phyloP scores from a whole-genome alignment of 2,113 vertebrate genomes.

The Furnarius figulus region DNA sequence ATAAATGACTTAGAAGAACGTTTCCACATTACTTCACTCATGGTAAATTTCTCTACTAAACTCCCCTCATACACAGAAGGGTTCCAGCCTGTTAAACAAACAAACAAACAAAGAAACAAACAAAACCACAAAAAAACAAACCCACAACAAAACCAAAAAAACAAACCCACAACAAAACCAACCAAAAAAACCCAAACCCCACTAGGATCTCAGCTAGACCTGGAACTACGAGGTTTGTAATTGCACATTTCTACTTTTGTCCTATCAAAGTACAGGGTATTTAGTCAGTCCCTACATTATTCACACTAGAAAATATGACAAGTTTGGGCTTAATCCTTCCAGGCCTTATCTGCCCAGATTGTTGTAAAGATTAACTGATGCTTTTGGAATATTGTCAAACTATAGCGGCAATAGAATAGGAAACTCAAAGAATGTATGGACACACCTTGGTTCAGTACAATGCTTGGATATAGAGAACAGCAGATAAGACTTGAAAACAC shows the following conservation, averaged over 20 bases:
- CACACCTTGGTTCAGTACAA: not conserved
- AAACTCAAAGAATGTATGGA: not conserved
- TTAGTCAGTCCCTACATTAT: not conserved
- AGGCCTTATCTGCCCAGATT: not conserved
- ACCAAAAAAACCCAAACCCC: fast-evolving
- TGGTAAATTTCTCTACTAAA: not conserved
- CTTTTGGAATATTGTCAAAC: not conserved
- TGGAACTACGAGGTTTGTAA: not conserved
- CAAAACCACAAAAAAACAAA: no score
- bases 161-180: not conserved
- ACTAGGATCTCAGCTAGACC: not conserved
- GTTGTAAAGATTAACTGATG: slow-evolving; percentile 7
- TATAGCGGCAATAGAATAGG: not conserved
- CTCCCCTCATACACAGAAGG: not conserved
- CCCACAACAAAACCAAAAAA: not conserved
- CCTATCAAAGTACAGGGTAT: not conserved
- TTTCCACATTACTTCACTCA: not conserved
- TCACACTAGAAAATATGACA: not conserved
- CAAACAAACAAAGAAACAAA: no score
- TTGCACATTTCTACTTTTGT: not conserved
- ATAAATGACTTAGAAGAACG: not conserved
- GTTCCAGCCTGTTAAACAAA: not conserved
- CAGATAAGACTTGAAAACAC: not conserved
- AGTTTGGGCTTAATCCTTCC: not conserved
- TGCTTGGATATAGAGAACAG: not conserved